These are phyloP conservation scores for Amphiprion percula DNA, from an alignment of 2,113 vertebrate genomes.

Conservation along the genomic window DNA sequence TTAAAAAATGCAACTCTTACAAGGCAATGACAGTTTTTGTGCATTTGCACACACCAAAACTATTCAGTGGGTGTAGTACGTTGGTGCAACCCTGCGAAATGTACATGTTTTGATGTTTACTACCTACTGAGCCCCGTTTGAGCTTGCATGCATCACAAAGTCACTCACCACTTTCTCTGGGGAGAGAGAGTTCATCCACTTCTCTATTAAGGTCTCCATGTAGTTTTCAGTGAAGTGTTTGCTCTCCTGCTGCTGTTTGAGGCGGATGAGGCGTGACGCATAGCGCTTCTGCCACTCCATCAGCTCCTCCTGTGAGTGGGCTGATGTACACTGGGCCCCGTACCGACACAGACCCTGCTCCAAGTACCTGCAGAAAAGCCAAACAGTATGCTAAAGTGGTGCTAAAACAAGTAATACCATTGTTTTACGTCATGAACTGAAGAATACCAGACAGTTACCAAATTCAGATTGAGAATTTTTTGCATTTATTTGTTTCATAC, in stretches of 20 bases:
- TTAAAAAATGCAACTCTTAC: background rate
- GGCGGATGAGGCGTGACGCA: conserved; percentile 92
- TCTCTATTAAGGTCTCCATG: conserved; percentile 98
- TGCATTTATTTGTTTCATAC: background rate
- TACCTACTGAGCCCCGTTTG: background rate
- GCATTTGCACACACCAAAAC: too few species aligned
- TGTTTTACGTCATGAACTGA: background rate
- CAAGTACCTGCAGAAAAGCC: conserved; percentile 87
- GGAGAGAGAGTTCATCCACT: conserved; percentile 99
- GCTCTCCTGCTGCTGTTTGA: conserved; percentile 97
- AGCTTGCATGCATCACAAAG: conserved; percentile 8
- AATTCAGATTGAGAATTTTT: background rate
- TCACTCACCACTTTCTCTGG: conserved; percentile 96
- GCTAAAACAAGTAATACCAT: background rate
- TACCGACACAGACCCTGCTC: conserved; percentile 98
- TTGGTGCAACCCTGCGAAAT: too few species aligned
- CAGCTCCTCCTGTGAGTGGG: conserved; percentile 98
- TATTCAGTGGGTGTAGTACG: too few species aligned
- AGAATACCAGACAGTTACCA: background rate
- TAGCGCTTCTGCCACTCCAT: conserved; percentile 98
- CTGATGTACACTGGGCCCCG: conserved; percentile 97
- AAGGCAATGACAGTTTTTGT: background rate
- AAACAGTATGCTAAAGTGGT: conserved; percentile 14
- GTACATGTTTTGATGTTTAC: conserved; percentile 7
- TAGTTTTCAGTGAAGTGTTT: conserved; percentile 96